Conservation (phyloP, 2,888 invertebrate species). For the Acanthoscelides obtectus region DNA sequence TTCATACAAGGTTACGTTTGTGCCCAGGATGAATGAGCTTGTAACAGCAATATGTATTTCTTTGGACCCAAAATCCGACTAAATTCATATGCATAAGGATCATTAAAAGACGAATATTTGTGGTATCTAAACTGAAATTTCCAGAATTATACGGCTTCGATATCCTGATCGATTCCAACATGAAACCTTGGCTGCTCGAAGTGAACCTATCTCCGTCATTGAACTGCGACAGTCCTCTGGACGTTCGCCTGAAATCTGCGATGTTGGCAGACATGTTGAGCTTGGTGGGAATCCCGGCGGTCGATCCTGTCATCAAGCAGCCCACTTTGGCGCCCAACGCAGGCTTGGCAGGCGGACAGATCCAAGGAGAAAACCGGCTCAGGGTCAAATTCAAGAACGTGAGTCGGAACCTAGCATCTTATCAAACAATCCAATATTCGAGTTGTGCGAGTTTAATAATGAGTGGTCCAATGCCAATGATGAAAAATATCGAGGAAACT, state of each 20-base stretch:
- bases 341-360: not conserved
- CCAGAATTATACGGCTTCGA: constrained; percentile 89
- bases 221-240: constrained; percentile 89
- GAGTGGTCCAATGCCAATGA: too few relatives aligned
- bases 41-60: too few relatives aligned
- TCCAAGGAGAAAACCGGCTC: constrained; percentile 23
- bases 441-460: too few relatives aligned
- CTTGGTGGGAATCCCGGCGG: constrained; percentile 79
- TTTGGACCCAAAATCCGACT: too few relatives aligned
- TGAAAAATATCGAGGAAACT: too few relatives aligned
- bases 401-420: not conserved
- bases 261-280: constrained; percentile 87
- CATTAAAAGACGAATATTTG: too few relatives aligned
- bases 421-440: not conserved
- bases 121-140: not conserved
- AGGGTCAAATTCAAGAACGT: constrained; percentile 39
- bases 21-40: too few relatives aligned
- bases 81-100: too few relatives aligned
- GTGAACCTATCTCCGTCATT: constrained; percentile 90
- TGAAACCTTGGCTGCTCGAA: constrained; percentile 94
- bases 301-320: constrained; percentile 60
- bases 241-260: constrained; percentile 88
- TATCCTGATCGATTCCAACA: constrained; percentile 82
- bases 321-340: not conserved
- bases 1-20: too few relatives aligned